Evolutionary conservation across 1,140 invertebrate species (phyloP), one percentile per base, ranked within the genome.

Genomic region (Coptotermes formosanus): DNA sequence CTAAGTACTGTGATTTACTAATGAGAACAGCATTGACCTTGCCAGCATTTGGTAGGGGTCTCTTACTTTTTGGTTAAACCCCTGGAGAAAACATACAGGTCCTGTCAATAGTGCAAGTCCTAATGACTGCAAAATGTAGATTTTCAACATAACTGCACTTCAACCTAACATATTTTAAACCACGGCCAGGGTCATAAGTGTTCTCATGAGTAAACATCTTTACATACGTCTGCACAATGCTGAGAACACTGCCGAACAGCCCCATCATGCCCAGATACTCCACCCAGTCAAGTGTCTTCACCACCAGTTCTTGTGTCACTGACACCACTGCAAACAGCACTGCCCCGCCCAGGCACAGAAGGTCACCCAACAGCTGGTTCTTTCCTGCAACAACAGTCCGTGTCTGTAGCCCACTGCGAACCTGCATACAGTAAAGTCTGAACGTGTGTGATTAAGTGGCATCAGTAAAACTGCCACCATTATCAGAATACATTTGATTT

Each of bases 231-330:
- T 98, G 97, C 59, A 95, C 91, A 59, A 95, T 95, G 89, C 95
- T 95, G 30, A 97, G 91, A 87, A 97, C 91, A 82, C 94, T 96
- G 16, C 96, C 96, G 89, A 97, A 97, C 52, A 97, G 92, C 52
- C 97, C 96, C 83, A 97, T 93, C 92, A 97, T 93, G 32, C 96
- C 96, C n/a, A 98, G 92, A 90, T 97, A 97, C 90, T 97, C 96
- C 64, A 96, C 93, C 85, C 95, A 94, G 86, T 96, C 94, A 86
- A 95, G 95, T 32, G 94, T 95, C 90, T 97, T 96, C 25, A 97
- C 95, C 82, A 96, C 94, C 89, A 96, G 94, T 90, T 98, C 97
- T 92, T 97, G 95, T 6, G 96, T 92, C 0, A 97, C 95, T 88
- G 96, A 97, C 21, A 95, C 95, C 64, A 97, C 91, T 7, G 96